These are phyloP conservation scores for Eulimnadia texana DNA, from an alignment of 1,140 invertebrate species.

Conservation along the genomic window DNA sequence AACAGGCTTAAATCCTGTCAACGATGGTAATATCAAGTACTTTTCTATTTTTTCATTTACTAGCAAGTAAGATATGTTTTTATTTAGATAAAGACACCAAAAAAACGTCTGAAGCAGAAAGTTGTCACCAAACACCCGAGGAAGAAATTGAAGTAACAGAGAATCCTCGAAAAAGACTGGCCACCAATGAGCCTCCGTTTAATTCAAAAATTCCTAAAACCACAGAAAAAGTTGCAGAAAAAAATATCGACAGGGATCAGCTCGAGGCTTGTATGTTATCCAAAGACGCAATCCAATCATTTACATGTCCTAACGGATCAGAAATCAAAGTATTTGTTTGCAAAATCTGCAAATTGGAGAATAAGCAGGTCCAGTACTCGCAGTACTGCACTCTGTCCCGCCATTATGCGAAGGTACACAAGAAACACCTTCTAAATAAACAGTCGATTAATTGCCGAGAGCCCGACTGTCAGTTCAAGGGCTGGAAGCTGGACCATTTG, in stretches of 20 bases:
- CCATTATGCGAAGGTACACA: not conserved
- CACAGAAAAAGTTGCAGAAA: not conserved
- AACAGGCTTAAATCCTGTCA: no score
- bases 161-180: not conserved
- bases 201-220: not conserved
- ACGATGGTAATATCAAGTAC: no score
- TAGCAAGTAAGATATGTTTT: no score
- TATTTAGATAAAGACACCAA: no score
- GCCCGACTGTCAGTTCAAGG: not conserved
- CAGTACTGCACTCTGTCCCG: not conserved
- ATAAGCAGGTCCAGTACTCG: not conserved
- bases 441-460: not conserved
- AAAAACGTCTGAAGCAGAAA: no score
- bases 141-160: no score
- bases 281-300: not conserved
- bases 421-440: not conserved
- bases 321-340: not conserved
- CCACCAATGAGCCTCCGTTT: not conserved
- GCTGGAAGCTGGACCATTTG: not conserved
- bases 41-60: no score
- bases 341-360: not conserved
- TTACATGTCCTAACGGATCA: not conserved
- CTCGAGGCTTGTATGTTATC: not conserved
- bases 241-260: not conserved
- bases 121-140: no score